A percentile compares a stretch with the other conserved stretches of the same genome.
phyloP scores from a whole-genome alignment of 37 sponge, comb jelly and placozoan genomes.

The Chondrosia reniformis region DNA sequence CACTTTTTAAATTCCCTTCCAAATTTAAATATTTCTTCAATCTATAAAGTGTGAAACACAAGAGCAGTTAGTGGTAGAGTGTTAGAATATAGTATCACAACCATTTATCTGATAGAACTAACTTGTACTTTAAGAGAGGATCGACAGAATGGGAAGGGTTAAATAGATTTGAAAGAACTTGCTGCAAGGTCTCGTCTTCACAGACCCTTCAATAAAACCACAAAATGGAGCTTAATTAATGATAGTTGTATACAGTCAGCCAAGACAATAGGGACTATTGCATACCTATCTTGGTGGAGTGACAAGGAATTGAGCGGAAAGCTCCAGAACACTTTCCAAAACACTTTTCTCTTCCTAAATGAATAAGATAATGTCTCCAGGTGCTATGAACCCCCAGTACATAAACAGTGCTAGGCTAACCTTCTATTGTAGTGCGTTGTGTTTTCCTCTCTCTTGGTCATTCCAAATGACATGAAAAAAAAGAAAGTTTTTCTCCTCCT shows the following conservation, averaged over 20 bases:
- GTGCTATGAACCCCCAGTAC: not conserved
- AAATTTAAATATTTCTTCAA: constrained; percentile 13
- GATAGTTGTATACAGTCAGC: not conserved
- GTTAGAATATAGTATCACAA: too few relatives aligned
- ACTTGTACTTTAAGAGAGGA: too few relatives aligned
- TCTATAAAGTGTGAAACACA: too few relatives aligned
- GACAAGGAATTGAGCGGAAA: constrained; percentile 28
- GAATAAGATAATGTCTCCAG: not conserved
- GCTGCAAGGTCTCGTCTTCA: constrained; percentile 37
- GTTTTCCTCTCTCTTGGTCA: constrained; percentile 31
- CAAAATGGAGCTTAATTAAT: not conserved
- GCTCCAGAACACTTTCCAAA: constrained; percentile 43
- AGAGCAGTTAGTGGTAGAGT: too few relatives aligned
- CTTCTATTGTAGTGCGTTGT: constrained; percentile 6
- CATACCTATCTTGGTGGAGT: constrained; percentile 45
- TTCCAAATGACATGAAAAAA: constrained; percentile 28
- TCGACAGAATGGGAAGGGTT: too few relatives aligned
- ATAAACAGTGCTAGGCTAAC: not conserved
- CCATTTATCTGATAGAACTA: too few relatives aligned
- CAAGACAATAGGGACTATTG: not conserved
- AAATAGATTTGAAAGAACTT: constrained; percentile 30
- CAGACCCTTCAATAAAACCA: constrained; percentile 25
- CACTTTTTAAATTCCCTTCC: not conserved
- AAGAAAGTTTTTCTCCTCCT: constrained; percentile 18
- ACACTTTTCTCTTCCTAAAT: constrained; percentile 23